These are phyloP conservation scores for Xanthorhoe spadicearia DNA, from an alignment of 2,888 invertebrate genomes.

Conservation along the genomic window DNA sequence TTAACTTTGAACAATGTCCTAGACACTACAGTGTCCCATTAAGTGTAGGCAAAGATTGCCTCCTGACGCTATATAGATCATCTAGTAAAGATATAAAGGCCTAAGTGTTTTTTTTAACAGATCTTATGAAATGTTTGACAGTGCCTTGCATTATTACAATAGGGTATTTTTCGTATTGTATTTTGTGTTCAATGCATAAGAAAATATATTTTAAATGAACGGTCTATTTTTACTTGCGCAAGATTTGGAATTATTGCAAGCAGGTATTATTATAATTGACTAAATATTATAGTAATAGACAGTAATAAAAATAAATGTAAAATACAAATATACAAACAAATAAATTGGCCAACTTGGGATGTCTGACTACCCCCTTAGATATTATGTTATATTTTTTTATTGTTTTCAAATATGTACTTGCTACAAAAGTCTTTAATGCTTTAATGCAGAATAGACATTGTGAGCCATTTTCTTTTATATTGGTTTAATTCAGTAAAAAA, in stretches of 20 bases:
- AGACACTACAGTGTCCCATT: too few species aligned
- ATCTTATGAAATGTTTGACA: constrained; percentile 42
- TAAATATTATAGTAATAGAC: not conserved
- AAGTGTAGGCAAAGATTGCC: too few species aligned
- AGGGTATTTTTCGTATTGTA: constrained; percentile 19
- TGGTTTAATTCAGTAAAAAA: not conserved
- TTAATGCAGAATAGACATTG: not conserved
- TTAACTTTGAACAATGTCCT: too few species aligned
- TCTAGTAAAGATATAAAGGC: too few species aligned
- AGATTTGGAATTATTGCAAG: not conserved
- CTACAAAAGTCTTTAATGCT: not conserved
- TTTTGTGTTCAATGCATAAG: constrained; percentile 18
- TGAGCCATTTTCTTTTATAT: not conserved
- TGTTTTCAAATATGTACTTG: too few species aligned
- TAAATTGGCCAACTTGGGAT: too few species aligned
- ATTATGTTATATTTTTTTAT: too few species aligned
- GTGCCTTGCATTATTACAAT: constrained; percentile 45
- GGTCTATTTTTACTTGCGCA: constrained; percentile 17
- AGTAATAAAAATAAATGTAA: not conserved
- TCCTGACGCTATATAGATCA: too few species aligned
- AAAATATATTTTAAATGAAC: constrained; percentile 1
- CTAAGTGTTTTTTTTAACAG: constrained; percentile 12
- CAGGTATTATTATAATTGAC: not conserved
- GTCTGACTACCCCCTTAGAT: too few species aligned
- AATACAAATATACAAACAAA: too few species aligned